phyloP scores from a whole-genome alignment of 2,113 vertebrate species.

The Conger conger region DNA sequence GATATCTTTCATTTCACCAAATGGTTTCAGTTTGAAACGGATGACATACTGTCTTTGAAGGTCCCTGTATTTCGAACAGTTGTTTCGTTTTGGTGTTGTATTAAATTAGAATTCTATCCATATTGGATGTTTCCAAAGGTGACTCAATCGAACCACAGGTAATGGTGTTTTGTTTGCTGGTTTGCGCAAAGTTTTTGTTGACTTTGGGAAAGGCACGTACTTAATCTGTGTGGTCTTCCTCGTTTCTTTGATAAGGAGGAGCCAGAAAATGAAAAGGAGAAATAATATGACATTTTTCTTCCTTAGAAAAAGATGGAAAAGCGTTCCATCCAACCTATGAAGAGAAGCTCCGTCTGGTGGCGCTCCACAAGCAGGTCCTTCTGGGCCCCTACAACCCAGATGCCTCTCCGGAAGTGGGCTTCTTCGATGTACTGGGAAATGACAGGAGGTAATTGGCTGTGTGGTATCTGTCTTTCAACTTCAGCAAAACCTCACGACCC shows the following conservation, averaged over 20 bases:
- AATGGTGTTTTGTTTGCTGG: not conserved
- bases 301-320: constrained; percentile 94
- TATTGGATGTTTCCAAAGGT: not conserved
- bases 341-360: constrained; percentile 94
- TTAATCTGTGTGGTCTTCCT: not conserved
- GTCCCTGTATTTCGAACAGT: not conserved
- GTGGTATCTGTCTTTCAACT: not conserved
- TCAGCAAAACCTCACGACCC: no score
- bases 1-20: not conserved
- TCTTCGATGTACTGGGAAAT: constrained; percentile 96
- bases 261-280: not conserved
- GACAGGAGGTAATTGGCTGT: constrained; percentile 85
- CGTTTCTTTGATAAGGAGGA: not conserved
- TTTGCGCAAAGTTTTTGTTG: not conserved
- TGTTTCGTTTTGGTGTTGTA: not conserved
- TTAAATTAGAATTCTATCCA: not conserved
- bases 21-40: not conserved
- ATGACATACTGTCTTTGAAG: not conserved
- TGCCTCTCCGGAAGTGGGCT: constrained; percentile 92
- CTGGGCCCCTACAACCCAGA: constrained; percentile 93
- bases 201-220: not conserved
- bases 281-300: not conserved
- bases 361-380: constrained; percentile 90
- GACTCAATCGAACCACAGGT: not conserved
- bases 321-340: constrained; percentile 97